Evolutionary conservation across 2,888 invertebrate species (phyloP).

Genomic region (Drosophila atripex): DNA sequence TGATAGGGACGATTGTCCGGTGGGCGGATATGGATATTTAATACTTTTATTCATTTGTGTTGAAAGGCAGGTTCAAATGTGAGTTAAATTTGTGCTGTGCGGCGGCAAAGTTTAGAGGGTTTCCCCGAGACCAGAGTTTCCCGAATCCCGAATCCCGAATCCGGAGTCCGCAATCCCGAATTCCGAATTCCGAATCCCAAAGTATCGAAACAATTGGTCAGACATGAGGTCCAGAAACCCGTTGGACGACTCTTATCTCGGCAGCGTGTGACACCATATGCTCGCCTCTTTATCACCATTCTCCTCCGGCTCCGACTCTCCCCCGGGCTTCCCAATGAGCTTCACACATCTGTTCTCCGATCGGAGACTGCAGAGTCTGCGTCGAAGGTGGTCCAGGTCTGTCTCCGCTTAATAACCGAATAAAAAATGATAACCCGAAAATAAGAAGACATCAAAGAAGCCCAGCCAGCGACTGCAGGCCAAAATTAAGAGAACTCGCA

Average conservation of each 20-base stretch:
- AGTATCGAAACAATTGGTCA: conserved; percentile 19
- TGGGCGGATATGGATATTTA: conserved; percentile 76
- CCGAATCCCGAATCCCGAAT: conserved; percentile 21
- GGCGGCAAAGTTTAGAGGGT: conserved; percentile 51
- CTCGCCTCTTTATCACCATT: conserved; percentile 26
- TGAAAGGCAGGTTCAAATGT: conserved; percentile 54
- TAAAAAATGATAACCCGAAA: conserved; percentile 79
- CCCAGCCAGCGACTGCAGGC: conserved; percentile 47
- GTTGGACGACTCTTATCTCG: conserved; percentile 29
- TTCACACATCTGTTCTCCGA: conserved; percentile 71
- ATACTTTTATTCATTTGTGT: conserved; percentile 59
- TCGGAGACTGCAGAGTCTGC: conserved; percentile 12
- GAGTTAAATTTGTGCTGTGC: conserved; percentile 59
- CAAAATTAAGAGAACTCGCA: conserved; percentile 54
- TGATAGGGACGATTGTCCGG: conserved; percentile 58
- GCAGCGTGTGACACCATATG: conserved; percentile 55
- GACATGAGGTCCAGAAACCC: conserved; percentile 3
- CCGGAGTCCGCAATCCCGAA: no score
- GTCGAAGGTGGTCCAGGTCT: conserved; percentile 42
- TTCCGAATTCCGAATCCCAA: conserved; percentile 12
- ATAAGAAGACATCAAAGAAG: conserved; percentile 77
- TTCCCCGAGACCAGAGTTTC: conserved; percentile 10
- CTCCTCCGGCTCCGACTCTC: conserved; percentile 52
- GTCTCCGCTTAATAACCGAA: conserved; percentile 73
- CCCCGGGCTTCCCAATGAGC: conserved; percentile 49